Conservation (phyloP, 2,888 invertebrate genomes). For the Camponotus fellah region DNA sequence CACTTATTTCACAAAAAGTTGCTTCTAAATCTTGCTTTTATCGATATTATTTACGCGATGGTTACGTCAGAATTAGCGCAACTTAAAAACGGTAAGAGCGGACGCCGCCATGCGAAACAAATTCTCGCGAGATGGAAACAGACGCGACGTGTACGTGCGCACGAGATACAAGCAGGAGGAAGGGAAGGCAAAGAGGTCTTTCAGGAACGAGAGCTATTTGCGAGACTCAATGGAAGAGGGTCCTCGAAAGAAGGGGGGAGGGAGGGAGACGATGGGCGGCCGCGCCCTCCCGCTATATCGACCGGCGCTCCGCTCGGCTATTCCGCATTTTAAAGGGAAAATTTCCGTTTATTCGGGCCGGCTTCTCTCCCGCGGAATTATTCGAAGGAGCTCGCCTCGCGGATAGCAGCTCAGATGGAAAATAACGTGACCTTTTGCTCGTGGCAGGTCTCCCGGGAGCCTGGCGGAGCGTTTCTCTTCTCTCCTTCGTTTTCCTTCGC, state of each 20-base stretch:
- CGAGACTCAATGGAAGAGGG: conserved; percentile 81
- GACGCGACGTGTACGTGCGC: conserved; percentile 53
- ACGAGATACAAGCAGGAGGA: conserved; percentile 41
- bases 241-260: conserved; percentile 64
- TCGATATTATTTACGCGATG: conserved; percentile 1
- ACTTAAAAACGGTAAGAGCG: neutral
- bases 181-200: conserved; percentile 65
- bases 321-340: conserved; percentile 86
- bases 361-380: conserved; percentile 80
- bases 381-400: conserved; percentile 80
- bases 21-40: neutral
- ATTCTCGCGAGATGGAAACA: conserved; percentile 52
- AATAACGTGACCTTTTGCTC: conserved; percentile 85
- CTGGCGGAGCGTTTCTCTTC: conserved; percentile 28
- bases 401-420: conserved; percentile 84
- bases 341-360: conserved; percentile 83
- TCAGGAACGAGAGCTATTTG: conserved; percentile 78
- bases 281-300: conserved; percentile 74
- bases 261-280: conserved; percentile 21
- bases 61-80: conserved; percentile 29
- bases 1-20: neutral
- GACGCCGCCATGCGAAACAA: conserved; percentile 38
- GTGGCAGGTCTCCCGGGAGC: conserved; percentile 81
- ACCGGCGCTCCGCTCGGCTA: conserved; percentile 78
- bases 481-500: conserved; percentile 30